Evolutionary conservation across 2,113 vertebrate species (phyloP), one percentile per base, ranked within the genome.

Genomic region (Forbesichthys papilliferus): DNA sequence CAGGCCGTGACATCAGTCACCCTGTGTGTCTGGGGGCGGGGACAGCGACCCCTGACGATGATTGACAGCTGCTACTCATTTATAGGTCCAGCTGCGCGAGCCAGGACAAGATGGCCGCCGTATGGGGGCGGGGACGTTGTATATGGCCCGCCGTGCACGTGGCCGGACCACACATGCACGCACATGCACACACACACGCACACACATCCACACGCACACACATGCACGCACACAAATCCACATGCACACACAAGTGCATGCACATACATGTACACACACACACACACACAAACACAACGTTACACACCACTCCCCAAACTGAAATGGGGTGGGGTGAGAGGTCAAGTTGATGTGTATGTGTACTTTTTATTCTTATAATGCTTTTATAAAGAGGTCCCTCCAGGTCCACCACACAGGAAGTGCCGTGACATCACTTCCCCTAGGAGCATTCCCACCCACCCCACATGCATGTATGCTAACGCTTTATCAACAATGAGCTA

Each of bases 41-140:
- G 93, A 92, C 93, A 93, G 93, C 88, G 92, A 90, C 91, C n/a
- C 94, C 93, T 96, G 96, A 96, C 96, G 95, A 94, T 97, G 97
- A 98, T 93, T 97, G 96, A 98, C 94, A 94, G 94, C 93, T 94
- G 94, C 92, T 96, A 93, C 93, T 95, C 95, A 93, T 94, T 95
- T 94, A 95, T 88, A 93, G 94, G 95, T 93, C 94, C 70, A 82
- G 64, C 51, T 11, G 3, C 7, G 27, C 89, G 57, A 83, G 88
- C 88, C 93, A 92, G 88, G 51, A 73, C 83, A 68, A 74, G 54
- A 74, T 52, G 59, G 13, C 34, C 5, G 69, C 53, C 42, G 64
- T 48, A 59, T n/a, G 55, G 4, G 74, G 75, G 52, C 79, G 76
- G 65, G 77, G 66, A 68, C 2, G 63, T 80, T 80, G 56, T 65